Base-by-base conservation (phyloP, 1,140 invertebrate genomes). In the Sycobia sp. region DNA sequence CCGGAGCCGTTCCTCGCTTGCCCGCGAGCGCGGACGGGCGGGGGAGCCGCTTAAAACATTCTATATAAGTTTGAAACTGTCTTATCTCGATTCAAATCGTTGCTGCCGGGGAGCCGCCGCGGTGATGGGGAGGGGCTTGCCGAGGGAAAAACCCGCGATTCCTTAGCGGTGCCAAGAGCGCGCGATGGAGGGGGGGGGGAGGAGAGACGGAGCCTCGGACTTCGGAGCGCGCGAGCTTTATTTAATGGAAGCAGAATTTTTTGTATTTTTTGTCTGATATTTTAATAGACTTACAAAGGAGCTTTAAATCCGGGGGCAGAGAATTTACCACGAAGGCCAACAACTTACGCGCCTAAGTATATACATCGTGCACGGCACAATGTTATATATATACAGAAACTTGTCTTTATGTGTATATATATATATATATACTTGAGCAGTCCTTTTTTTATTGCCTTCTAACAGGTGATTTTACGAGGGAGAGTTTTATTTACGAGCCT, bases 31-130 rank as follows among this genome's bases (percentile, higher is more conserved):
- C 29, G 11, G 29, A 32, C 29, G 29, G 29, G 5, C 29, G 5
- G 5, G 29, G 11, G 14, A 43, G 9, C 44, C 59, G 59, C 44
- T 53, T 65, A 54, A 56, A 59, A 59, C 57, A 59, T 65, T 59
- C 50, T 53, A 55, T n/a, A n/a, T 59, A 65, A 65, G 50, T 65
- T 65, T 65, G 29, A 59, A 53, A 55, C 57, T 65, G 53, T 65
- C 55, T 59, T 56, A 38, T 47, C 43, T 54, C 27, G 36, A 59
- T 43, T 59, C 53, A 46, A 51, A 54, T 44, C 59, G 50, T n/a
- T 4, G 29, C 14, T 29, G 39, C 18, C n/a, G 38, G 46, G 20
- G 13, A n/a, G 32, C 34, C 29, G 13, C 9, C 20, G 41, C 13
- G 14, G 27, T 16, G 32, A 38, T 11, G 14, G 27, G 22, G 36